Evolutionary conservation across 2,888 invertebrate species (phyloP).

Genomic region (Apotomis betuletana): DNA sequence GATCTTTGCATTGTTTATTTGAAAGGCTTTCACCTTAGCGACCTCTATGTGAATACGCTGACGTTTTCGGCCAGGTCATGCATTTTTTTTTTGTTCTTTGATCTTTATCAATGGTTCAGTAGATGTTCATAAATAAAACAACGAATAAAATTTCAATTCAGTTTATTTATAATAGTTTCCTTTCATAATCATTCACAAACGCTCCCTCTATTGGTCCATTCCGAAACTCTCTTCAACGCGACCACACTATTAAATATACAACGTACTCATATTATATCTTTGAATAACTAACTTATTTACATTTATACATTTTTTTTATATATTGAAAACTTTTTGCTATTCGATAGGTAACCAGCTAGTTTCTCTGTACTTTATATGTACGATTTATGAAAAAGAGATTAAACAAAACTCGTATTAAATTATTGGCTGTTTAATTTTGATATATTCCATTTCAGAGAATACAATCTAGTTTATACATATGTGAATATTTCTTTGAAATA

Average conservation of each 20-base stretch:
- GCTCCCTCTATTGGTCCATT: conserved; percentile 68
- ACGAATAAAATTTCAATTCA: conserved; percentile 57
- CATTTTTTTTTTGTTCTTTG: too few relatives aligned
- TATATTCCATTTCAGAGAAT: background rate
- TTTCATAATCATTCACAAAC: conserved; percentile 52
- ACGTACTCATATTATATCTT: conserved; percentile 29
- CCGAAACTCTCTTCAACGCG: conserved; percentile 49
- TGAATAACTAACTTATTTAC: conserved; percentile 45
- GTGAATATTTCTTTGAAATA: too few relatives aligned
- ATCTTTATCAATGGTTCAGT: too few relatives aligned
- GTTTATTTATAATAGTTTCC: conserved; percentile 54
- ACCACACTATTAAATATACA: conserved; percentile 49
- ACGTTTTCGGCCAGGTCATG: too few relatives aligned
- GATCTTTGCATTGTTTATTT: too few relatives aligned
- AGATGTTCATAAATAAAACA: conserved; percentile 46
- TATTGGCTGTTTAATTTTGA: conserved; percentile 6
- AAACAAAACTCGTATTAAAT: background rate
- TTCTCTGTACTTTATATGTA: conserved; percentile 44
- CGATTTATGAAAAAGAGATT: background rate
- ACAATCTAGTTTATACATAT: too few relatives aligned
- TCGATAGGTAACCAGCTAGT: conserved; percentile 44
- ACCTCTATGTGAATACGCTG: too few relatives aligned
- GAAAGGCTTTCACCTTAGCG: too few relatives aligned
- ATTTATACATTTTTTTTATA: conserved; percentile 45
- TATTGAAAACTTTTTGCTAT: conserved; percentile 47